Evolutionary conservation across 2,113 vertebrate species (phyloP), one percentile per base, ranked within the genome.

Genomic region (Podiceps cristatus): DNA sequence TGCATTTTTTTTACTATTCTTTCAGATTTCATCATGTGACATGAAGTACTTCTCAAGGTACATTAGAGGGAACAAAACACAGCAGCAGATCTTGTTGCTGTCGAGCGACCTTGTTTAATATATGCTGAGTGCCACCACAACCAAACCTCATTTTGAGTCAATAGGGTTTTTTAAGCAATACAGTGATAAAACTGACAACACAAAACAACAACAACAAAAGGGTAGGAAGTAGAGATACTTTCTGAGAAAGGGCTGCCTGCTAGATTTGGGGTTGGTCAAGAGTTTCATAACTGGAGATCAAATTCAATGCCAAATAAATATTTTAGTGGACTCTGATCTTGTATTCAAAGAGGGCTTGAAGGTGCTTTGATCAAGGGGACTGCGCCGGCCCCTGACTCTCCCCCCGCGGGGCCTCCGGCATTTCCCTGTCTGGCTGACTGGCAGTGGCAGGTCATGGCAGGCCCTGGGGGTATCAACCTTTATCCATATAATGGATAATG

Each of bases 301-400:
- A 69, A 92, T 91, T 82, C 85, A 88, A 18, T 66, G 58, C 42
- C 66, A 92, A 82, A 76, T 50, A 81, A 56, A 25, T 76, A 86
- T 53, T 84, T 58, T 73, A 72, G 69, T 35, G 56, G 69, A 92
- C 56, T 77, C 85, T 68, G 75, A 74, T 66, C 71, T 73, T 66
- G 52, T 58, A 62, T 42, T 91, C 60, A 72, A 81, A 93, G 35
- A 67, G 44, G 9, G 52, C 72, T 88, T 42, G 62, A 82, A 81
- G 66, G 76, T 37, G 29, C 50, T 96, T 90, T 75, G 77, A 91
- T 66, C 60, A 56, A 60, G 29, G 20, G 27, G 42, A 50, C n/a
- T 28, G 33, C 0, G 13, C 6, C 68, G 67, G 31, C 11, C 52
- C 56, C 13, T 11, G 64, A 27, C 31, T 72, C 49, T 67, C 18